These are phyloP conservation scores for Paradoxurus hermaphroditus DNA, from an alignment of 2,113 vertebrate genomes.

Conservation along the genomic window DNA sequence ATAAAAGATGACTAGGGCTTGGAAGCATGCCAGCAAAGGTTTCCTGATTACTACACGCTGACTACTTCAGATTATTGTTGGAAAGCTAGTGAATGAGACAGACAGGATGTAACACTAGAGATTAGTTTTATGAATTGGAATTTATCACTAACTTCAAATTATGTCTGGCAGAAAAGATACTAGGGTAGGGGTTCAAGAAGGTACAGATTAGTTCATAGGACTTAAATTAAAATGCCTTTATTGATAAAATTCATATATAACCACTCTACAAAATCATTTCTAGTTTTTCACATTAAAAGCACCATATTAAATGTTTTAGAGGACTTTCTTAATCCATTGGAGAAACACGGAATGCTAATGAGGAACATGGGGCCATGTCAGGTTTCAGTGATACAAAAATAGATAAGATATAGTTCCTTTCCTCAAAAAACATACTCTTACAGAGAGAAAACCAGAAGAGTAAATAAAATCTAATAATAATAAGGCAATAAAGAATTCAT, in stretches of 20 bases:
- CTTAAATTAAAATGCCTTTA: conserved; percentile 1
- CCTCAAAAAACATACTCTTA: not conserved
- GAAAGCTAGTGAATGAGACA: conserved; percentile 47
- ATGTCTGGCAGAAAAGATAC: conserved; percentile 36
- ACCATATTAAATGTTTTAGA: not conserved
- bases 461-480: not conserved
- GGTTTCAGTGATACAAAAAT: not conserved
- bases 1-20: conserved; percentile 26
- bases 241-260: not conserved
- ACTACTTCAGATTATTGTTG: not conserved
- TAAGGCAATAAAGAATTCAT: not conserved
- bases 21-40: not conserved
- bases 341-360: not conserved
- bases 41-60: conserved; percentile 45
- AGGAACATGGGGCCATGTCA: not conserved
- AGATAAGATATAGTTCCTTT: not conserved
- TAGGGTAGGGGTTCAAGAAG: not conserved
- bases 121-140: conserved; percentile 56
- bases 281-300: not conserved
- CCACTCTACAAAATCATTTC: not conserved
- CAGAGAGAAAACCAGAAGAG: not conserved
- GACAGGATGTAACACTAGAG: conserved; percentile 28
- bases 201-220: not conserved
- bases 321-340: not conserved
- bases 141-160: conserved; percentile 30